These are phyloP conservation scores for Slavum lentiscoides DNA, from an alignment of 2,888 invertebrate species.

Conservation along the genomic window DNA sequence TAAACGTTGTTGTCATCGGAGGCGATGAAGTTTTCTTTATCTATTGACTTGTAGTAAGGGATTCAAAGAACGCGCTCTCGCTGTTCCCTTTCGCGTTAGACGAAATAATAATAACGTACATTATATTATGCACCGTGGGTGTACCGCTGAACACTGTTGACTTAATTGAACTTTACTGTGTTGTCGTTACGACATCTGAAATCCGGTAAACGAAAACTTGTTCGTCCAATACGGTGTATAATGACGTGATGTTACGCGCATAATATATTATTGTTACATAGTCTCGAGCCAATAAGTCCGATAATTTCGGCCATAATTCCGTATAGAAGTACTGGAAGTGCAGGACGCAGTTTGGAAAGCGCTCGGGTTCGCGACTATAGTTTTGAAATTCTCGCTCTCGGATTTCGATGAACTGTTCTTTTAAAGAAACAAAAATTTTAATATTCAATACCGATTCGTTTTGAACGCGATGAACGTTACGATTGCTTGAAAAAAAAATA, in stretches of 20 bases:
- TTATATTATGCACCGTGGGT: not conserved
- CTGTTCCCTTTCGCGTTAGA: not conserved
- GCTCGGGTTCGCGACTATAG: no score
- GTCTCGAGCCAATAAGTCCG: not conserved
- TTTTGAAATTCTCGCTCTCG: no score
- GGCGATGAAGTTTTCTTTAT: conserved; percentile 39
- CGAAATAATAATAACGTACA: not conserved
- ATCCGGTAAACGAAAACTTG: not conserved
- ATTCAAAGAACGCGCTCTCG: conserved; percentile 10
- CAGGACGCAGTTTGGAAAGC: no score
- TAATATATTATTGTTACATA: not conserved
- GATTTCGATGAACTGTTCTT: no score
- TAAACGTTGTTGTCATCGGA: conserved; percentile 16
- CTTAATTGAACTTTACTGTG: not conserved
- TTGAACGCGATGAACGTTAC: no score
- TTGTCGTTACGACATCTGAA: conserved; percentile 2
- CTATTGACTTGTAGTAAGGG: conserved; percentile 40
- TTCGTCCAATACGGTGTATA: not conserved
- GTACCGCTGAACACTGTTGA: not conserved
- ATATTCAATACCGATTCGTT: no score
- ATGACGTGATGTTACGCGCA: no score
- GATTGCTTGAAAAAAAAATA: no score
- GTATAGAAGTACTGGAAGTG: no score
- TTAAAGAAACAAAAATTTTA: no score
- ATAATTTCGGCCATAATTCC: no score